Percentiles rank a stretch among this genome's conserved stretches.
These are phyloP conservation scores for Lordiphosa andalusiaca DNA, from an alignment of 2,888 invertebrate species.

Conservation along the genomic window DNA sequence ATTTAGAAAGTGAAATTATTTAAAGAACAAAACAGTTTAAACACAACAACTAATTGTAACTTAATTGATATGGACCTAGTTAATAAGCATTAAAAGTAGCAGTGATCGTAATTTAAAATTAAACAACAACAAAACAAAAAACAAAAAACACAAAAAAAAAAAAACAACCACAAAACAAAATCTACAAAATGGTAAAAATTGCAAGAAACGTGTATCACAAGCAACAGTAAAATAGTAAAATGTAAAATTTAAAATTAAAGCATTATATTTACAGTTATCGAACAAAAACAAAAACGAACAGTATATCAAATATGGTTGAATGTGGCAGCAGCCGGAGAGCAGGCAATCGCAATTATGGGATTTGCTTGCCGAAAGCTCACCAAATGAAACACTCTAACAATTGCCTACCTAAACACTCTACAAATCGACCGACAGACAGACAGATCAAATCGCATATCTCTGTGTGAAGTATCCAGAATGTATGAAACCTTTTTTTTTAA, in stretches of 20 bases:
- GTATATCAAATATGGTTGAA: slow-evolving; percentile 17
- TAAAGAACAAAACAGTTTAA: slow-evolving; percentile 56
- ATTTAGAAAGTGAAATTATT: slow-evolving; percentile 74
- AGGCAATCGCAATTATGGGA: slow-evolving; percentile 1
- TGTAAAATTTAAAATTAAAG: slow-evolving; percentile 41
- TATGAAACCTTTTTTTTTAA: too few relatives aligned
- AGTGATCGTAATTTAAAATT: slow-evolving; percentile 77
- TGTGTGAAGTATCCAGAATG: too few relatives aligned
- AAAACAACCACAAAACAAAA: slow-evolving; percentile 32
- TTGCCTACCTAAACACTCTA: slow-evolving; percentile 31
- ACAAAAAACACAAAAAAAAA: slow-evolving; percentile 44
- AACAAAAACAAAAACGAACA: slow-evolving; percentile 20
- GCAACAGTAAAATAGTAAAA: slow-evolving; percentile 63
- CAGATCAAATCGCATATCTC: too few relatives aligned
- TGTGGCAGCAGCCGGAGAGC: slow-evolving; percentile 9
- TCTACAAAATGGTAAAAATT: slow-evolving; percentile 38
- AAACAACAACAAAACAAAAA: slow-evolving; percentile 49
- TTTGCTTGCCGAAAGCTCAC: slow-evolving; percentile 9
- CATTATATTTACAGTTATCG: slow-evolving; percentile 39
- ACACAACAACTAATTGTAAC: slow-evolving; percentile 64
- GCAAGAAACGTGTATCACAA: slow-evolving; percentile 69
- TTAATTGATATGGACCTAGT: slow-evolving; percentile 69
- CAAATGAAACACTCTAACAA: slow-evolving; percentile 17
- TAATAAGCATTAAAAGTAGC: slow-evolving; percentile 65
- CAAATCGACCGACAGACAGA: slow-evolving; percentile 13